phyloP scores from a whole-genome alignment of 2,888 invertebrate genomes.

The Dione juno region DNA sequence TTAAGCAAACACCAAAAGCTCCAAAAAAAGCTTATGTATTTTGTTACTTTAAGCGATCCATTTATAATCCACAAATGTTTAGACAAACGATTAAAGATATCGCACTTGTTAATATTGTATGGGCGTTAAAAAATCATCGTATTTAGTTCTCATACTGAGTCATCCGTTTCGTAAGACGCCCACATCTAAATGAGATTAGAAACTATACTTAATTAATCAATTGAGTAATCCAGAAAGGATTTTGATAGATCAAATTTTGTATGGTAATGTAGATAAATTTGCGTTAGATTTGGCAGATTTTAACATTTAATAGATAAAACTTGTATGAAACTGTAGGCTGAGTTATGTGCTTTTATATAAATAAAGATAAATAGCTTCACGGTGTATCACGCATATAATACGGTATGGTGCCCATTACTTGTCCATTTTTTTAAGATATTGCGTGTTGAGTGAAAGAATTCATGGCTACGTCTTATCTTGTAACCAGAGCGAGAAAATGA shows the following conservation, averaged over 20 bases:
- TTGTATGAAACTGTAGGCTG: background rate
- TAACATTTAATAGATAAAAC: background rate
- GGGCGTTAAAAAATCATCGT: conserved; percentile 36
- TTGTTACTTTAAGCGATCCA: conserved; percentile 17
- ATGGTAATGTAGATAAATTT: conserved; percentile 19
- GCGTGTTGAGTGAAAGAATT: background rate
- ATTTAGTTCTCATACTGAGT: conserved; percentile 41
- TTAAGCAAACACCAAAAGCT: background rate
- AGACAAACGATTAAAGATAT: conserved; percentile 38
- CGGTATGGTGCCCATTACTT: no score
- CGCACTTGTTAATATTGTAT: conserved; percentile 40
- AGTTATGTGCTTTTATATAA: no score
- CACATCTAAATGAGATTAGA: conserved; percentile 50
- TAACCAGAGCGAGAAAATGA: background rate
- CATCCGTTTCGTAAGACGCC: conserved; percentile 53
- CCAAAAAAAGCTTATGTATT: conserved; percentile 12
- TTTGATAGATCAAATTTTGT: conserved; percentile 38
- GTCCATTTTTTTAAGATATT: no score
- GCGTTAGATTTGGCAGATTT: background rate
- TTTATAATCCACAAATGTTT: conserved; percentile 32
- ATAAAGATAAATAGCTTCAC: no score
- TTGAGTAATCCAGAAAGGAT: conserved; percentile 50
- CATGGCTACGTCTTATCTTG: background rate
- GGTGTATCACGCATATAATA: background rate
- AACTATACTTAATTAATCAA: conserved; percentile 55